A percentile compares a stretch with the other conserved stretches of the same genome.
These are phyloP conservation scores for Cervus canadensis DNA, from an alignment of 2,113 vertebrate genomes.

Conservation along the genomic window DNA sequence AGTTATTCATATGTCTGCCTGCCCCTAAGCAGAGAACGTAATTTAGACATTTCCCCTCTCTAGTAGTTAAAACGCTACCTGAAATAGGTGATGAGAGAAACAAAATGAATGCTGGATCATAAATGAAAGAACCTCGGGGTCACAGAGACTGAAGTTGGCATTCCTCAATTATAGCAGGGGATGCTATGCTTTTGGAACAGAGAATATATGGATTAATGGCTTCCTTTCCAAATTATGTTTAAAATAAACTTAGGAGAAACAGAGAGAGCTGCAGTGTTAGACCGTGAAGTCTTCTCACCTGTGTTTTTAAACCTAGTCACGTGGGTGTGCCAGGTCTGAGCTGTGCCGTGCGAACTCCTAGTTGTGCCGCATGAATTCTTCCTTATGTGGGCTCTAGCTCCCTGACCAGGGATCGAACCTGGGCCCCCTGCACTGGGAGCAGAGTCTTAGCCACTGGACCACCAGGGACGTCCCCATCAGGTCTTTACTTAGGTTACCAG, in stretches of 20 bases:
- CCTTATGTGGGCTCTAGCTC: background rate
- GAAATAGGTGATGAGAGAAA: background rate
- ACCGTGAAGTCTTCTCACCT: background rate
- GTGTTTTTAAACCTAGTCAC: background rate
- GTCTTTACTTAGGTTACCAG: background rate
- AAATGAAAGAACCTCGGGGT: background rate
- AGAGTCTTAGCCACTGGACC: background rate
- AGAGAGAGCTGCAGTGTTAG: background rate
- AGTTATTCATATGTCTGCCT: background rate
- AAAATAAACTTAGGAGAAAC: background rate
- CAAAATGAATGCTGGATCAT: background rate
- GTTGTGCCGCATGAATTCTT: background rate
- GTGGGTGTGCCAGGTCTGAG: background rate
- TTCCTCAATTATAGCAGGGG: background rate
- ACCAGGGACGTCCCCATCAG: background rate
- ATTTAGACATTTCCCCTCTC: background rate
- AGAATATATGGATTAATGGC: background rate
- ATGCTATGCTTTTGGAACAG: background rate
- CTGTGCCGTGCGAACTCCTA: rapidly evolving
- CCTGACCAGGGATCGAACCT: background rate
- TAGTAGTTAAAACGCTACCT: background rate
- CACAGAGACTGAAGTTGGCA: background rate
- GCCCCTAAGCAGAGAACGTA: background rate
- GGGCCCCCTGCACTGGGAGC: background rate
- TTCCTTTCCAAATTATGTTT: background rate